These are phyloP conservation scores for Pseudoips prasinana DNA, from an alignment of 2,888 invertebrate species.

Conservation along the genomic window DNA sequence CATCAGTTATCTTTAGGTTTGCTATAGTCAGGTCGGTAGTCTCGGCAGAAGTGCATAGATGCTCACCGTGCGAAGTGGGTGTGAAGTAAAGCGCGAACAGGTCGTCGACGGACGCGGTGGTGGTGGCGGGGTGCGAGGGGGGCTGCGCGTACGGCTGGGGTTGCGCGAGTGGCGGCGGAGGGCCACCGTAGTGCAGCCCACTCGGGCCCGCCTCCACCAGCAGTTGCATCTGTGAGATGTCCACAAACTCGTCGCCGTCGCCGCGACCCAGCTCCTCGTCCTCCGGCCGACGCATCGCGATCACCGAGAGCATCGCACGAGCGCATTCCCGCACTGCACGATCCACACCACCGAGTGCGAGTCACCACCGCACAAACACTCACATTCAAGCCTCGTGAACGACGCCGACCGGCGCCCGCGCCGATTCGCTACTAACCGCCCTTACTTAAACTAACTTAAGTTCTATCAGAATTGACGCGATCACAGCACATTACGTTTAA, in stretches of 20 bases:
- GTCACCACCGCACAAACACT: constrained; percentile 43
- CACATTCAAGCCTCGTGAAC: constrained; percentile 37
- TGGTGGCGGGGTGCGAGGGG: constrained; percentile 58
- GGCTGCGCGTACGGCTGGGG: constrained; percentile 64
- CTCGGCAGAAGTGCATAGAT: background rate
- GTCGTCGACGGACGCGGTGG: constrained; percentile 86
- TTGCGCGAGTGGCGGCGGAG: constrained; percentile 72
- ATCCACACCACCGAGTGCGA: constrained; percentile 53
- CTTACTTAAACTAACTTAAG: constrained; percentile 54
- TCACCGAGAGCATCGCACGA: constrained; percentile 82
- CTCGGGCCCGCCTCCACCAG: constrained; percentile 83
- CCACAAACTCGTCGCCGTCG: constrained; percentile 89
- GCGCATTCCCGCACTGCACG: constrained; percentile 71
- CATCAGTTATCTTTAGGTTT: constrained; percentile 9
- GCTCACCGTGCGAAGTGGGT: constrained; percentile 83
- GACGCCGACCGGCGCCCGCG: constrained; percentile 39
- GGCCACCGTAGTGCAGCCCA: constrained; percentile 74
- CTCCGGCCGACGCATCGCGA: constrained; percentile 90
- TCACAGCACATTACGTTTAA: constrained; percentile 73
- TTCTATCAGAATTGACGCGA: constrained; percentile 68
- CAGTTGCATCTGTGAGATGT: constrained; percentile 91
- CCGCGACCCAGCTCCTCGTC: constrained; percentile 82
- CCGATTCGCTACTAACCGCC: constrained; percentile 36
- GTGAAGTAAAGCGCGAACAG: constrained; percentile 89
- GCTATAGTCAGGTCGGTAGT: background rate